Evolutionary conservation across 2,888 invertebrate genomes (phyloP).

Genomic region (Cinara cedri): DNA sequence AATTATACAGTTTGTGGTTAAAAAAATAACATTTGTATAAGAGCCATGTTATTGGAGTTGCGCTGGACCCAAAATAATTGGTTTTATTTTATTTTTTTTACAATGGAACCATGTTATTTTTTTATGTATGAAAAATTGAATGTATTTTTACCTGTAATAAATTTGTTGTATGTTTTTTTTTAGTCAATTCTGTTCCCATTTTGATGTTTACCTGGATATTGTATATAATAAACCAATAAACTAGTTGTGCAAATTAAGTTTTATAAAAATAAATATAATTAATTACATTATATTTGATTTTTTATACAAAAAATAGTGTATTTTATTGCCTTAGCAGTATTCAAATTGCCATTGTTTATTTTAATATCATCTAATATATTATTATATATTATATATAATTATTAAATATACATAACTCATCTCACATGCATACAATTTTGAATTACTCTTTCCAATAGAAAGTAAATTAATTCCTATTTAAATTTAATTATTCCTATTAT

Average conservation of each 20-base stretch:
- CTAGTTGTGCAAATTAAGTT: constrained; percentile 54
- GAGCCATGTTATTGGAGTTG: constrained; percentile 35
- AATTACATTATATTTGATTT: constrained; percentile 10
- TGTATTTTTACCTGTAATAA: constrained; percentile 53
- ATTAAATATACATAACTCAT: no score
- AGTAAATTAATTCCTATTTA: no score
- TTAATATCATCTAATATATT: no score
- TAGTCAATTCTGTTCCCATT: constrained; percentile 45
- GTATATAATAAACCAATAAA: constrained; percentile 45
- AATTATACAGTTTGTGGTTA: constrained; percentile 32
- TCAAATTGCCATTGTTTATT: not conserved
- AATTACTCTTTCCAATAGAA: no score
- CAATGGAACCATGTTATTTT: constrained; percentile 31
- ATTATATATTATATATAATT: not conserved
- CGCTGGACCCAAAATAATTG: constrained; percentile 1
- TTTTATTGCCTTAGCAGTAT: not conserved
- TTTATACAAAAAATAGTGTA: not conserved
- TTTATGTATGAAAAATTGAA: constrained; percentile 42
- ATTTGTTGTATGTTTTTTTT: constrained; percentile 38
- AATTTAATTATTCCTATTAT: no score
- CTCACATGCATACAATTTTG: no score
- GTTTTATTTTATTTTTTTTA: constrained; percentile 37
- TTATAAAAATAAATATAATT: constrained; percentile 46
- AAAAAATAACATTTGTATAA: constrained; percentile 20
- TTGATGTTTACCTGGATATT: constrained; percentile 42